Evolutionary conservation across 2,113 vertebrate species (phyloP).

Genomic region (Megaceryle torquata): DNA sequence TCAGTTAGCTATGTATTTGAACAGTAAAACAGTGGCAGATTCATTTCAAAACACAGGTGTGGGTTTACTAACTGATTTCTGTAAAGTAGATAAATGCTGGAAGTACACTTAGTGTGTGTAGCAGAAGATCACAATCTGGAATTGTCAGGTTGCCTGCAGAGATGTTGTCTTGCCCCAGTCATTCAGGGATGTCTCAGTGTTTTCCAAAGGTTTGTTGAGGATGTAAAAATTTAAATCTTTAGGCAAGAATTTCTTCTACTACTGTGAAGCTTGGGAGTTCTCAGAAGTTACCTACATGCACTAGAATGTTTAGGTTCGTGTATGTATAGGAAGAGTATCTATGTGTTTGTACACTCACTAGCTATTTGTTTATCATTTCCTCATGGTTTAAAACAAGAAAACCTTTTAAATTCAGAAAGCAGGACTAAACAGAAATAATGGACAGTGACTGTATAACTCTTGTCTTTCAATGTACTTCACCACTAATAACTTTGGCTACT

Average conservation of each 20-base stretch:
- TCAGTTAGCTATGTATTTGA: background rate
- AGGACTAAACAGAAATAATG: background rate
- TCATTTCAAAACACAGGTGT: conserved; percentile 60
- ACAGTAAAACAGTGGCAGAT: conserved; percentile 65
- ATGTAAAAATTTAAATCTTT: background rate
- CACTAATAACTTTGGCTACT: conserved; percentile 60
- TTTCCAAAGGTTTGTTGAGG: background rate
- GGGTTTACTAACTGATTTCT: conserved; percentile 63
- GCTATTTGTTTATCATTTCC: background rate
- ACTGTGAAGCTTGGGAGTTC: background rate
- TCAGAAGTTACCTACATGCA: background rate
- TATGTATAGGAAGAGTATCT: background rate
- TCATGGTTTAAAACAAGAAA: background rate
- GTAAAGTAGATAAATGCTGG: background rate
- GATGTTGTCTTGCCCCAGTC: background rate
- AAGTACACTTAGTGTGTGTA: background rate
- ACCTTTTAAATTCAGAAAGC: background rate
- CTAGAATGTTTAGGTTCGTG: background rate
- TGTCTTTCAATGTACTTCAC: background rate
- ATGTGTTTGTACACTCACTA: background rate
- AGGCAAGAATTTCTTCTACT: background rate
- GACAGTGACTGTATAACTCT: background rate
- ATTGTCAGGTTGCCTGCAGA: background rate
- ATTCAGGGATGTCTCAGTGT: background rate
- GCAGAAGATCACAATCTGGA: background rate